These are phyloP conservation scores for Rhodophaea formosa DNA, from an alignment of 2,888 invertebrate species.

Conservation along the genomic window DNA sequence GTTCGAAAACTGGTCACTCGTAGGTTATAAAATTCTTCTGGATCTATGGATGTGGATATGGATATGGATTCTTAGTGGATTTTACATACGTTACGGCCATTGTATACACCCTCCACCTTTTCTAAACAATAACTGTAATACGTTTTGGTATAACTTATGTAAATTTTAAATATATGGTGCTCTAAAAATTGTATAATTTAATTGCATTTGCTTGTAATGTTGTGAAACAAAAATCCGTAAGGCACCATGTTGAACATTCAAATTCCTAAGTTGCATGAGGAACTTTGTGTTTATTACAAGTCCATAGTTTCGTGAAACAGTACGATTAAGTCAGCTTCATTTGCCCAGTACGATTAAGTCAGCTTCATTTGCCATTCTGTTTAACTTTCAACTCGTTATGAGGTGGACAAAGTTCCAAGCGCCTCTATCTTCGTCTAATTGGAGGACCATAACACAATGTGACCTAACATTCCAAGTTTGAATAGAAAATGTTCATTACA, in stretches of 20 bases:
- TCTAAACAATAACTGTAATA: too few relatives aligned
- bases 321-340: constrained; percentile 6
- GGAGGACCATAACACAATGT: constrained; percentile 13
- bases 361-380: constrained; percentile 10
- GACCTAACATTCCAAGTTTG: constrained; percentile 10
- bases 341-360: constrained; percentile 6
- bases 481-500: constrained; percentile 12
- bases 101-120: too few relatives aligned
- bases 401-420: constrained; percentile 13
- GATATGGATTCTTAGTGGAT: too few relatives aligned
- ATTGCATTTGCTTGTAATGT: not conserved
- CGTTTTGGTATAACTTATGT: too few relatives aligned
- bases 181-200: not conserved
- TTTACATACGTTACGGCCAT: too few relatives aligned
- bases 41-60: too few relatives aligned
- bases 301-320: constrained; percentile 8
- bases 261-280: not conserved
- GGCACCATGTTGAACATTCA: not conserved
- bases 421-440: constrained; percentile 9
- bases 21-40: too few relatives aligned
- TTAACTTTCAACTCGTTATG: constrained; percentile 14
- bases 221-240: not conserved
- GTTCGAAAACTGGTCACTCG: too few relatives aligned
- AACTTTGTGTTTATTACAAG: not conserved
- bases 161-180: too few relatives aligned